These are phyloP conservation scores for Acromyrmex echinatior DNA, from an alignment of 1,140 invertebrate species.

Conservation along the genomic window DNA sequence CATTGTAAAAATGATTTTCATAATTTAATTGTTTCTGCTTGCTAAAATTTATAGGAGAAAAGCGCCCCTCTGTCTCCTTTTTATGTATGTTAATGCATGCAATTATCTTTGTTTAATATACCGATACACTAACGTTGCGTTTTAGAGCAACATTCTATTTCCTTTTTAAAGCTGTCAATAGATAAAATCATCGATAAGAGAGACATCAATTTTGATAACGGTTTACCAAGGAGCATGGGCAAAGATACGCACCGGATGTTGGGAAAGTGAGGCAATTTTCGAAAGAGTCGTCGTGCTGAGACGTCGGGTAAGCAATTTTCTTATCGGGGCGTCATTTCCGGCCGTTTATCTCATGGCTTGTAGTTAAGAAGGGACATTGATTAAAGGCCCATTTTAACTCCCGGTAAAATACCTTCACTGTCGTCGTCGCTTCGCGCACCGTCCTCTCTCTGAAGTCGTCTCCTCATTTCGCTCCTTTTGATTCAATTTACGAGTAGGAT, in stretches of 20 bases:
- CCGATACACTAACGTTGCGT: not conserved
- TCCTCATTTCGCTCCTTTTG: constrained; percentile 80
- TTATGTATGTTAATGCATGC: no score
- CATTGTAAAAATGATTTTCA: no score
- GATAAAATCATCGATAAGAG: constrained; percentile 40
- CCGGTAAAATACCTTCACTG: constrained; percentile 76
- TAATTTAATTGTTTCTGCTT: no score
- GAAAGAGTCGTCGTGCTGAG: constrained; percentile 62
- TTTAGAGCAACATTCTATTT: not conserved
- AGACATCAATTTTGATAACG: constrained; percentile 76
- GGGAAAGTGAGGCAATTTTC: constrained; percentile 77
- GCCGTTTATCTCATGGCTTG: constrained; percentile 85
- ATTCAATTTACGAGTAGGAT: constrained; percentile 85
- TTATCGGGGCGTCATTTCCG: constrained; percentile 86
- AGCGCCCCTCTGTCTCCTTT: no score
- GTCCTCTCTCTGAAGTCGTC: constrained; percentile 15
- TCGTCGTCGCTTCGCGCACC: constrained; percentile 66
- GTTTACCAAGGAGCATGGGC: constrained; percentile 61
- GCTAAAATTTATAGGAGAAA: no score
- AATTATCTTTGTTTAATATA: not conserved
- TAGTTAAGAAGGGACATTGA: constrained; percentile 84
- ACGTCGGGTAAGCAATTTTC: constrained; percentile 83
- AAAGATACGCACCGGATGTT: constrained; percentile 69
- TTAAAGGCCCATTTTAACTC: constrained; percentile 84
- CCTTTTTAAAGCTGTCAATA: constrained; percentile 3